phyloP scores from a whole-genome alignment of 2,797 vertebrate genomes.

The Sebastes nivosus region DNA sequence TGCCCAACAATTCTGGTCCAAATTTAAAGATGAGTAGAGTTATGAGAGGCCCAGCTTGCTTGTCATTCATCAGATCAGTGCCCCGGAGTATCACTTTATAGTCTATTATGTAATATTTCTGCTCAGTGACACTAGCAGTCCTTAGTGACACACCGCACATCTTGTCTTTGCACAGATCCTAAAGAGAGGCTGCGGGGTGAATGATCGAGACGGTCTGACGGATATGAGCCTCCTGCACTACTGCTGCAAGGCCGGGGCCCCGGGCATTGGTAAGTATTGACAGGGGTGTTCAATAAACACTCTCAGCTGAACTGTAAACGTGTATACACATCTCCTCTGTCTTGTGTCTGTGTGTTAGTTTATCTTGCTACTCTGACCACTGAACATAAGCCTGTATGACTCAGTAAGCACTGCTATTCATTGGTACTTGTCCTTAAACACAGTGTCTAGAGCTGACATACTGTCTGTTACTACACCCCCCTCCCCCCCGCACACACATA shows the following conservation, averaged over 20 bases:
- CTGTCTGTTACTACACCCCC: not conserved
- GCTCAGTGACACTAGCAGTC: not conserved
- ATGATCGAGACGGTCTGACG: conserved; percentile 95
- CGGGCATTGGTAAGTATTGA: conserved; percentile 91
- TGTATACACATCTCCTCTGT: not conserved
- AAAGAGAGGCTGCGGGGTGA: conserved; percentile 94
- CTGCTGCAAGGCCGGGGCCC: conserved; percentile 94
- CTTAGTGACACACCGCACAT: conserved; percentile 10
- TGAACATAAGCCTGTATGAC: not conserved
- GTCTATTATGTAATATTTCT: conserved; percentile 22
- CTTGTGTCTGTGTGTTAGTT: not conserved
- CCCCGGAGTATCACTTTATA: conserved; percentile 19
- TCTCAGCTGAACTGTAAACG: not conserved
- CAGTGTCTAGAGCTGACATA: not conserved
- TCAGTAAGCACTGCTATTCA: not conserved
- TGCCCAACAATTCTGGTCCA: conserved; percentile 7
- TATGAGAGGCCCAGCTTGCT: conserved; percentile 11
- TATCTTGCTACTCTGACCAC: not conserved
- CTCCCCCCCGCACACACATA: no score
- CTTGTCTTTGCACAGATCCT: conserved; percentile 86
- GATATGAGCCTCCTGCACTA: conserved; percentile 98
- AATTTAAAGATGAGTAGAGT: conserved; percentile 30
- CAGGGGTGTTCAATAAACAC: not conserved
- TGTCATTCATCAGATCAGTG: conserved; percentile 31
- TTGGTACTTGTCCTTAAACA: not conserved